Percentiles rank a stretch among this genome's conserved stretches.
Conservation (phyloP, 2,797 vertebrate species). For the Diplodus puntazzo region DNA sequence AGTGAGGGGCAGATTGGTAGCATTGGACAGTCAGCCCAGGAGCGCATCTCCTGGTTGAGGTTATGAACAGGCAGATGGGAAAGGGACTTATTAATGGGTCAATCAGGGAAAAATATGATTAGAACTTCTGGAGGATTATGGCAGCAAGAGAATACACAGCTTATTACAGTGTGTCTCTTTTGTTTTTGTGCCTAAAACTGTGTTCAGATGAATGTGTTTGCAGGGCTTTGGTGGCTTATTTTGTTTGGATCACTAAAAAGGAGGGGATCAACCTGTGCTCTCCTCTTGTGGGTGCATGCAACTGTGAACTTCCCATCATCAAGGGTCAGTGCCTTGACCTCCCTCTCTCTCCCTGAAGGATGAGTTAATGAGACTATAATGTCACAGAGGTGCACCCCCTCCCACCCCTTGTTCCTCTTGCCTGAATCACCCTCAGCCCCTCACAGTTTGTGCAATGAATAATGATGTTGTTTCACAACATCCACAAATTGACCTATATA, state of each 20-base stretch:
- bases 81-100: constrained; percentile 64
- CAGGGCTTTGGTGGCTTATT: constrained; percentile 5
- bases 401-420: constrained; percentile 3
- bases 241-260: constrained; percentile 20
- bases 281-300: constrained; percentile 19
- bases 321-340: constrained; percentile 48
- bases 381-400: constrained; percentile 42
- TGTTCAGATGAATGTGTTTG: constrained; percentile 19
- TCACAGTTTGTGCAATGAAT: too few species aligned
- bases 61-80: constrained; percentile 72
- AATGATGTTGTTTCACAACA: constrained; percentile 45
- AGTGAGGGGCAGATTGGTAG: constrained; percentile 4
- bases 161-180: constrained; percentile 24
- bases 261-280: constrained; percentile 1
- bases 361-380: constrained; percentile 65
- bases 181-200: constrained; percentile 18
- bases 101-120: constrained; percentile 71
- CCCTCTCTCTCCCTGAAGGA: constrained; percentile 37
- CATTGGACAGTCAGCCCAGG: constrained; percentile 33
- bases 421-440: constrained; percentile 43
- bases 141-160: constrained; percentile 22
- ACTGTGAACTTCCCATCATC: constrained; percentile 25
- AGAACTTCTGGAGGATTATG: constrained; percentile 63
- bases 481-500: constrained; percentile 59
- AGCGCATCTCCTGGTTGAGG: constrained; percentile 44